Conservation (phyloP, 2,888 invertebrate species). For the Colletes collaris region DNA sequence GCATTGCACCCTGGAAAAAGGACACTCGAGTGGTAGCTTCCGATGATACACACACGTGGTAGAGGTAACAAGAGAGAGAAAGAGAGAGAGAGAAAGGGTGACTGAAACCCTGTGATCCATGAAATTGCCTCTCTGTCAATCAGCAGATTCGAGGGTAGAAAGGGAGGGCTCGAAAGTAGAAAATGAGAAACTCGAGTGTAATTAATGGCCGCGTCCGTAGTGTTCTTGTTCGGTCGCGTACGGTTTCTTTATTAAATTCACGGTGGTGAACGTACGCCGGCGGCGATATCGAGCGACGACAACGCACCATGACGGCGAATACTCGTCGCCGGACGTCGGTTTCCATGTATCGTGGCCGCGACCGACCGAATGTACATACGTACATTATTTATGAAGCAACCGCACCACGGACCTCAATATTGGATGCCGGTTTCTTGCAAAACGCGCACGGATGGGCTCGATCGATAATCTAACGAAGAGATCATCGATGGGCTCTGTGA, state of each 20-base stretch:
- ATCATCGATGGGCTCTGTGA: too few species aligned
- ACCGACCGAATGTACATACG: slow-evolving; percentile 22
- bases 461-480: neutral
- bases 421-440: neutral
- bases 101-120: slow-evolving; percentile 46
- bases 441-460: slow-evolving; percentile 3
- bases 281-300: neutral
- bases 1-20: slow-evolving; percentile 49
- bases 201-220: slow-evolving; percentile 30
- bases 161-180: slow-evolving; percentile 25
- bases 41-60: slow-evolving; percentile 60
- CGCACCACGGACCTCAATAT: neutral
- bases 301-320: slow-evolving; percentile 1
- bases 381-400: slow-evolving; percentile 59
- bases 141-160: slow-evolving; percentile 41
- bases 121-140: slow-evolving; percentile 70
- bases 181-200: slow-evolving; percentile 28
- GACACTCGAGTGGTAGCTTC: slow-evolving; percentile 51
- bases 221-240: slow-evolving; percentile 8
- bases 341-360: slow-evolving; percentile 37
- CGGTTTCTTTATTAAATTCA: slow-evolving; percentile 44
- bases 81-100: slow-evolving; percentile 23
- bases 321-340: neutral
- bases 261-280: neutral
- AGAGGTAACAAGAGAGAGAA: neutral